These are phyloP conservation scores for Samia ricini DNA, from an alignment of 1,140 invertebrate genomes.

Conservation along the genomic window DNA sequence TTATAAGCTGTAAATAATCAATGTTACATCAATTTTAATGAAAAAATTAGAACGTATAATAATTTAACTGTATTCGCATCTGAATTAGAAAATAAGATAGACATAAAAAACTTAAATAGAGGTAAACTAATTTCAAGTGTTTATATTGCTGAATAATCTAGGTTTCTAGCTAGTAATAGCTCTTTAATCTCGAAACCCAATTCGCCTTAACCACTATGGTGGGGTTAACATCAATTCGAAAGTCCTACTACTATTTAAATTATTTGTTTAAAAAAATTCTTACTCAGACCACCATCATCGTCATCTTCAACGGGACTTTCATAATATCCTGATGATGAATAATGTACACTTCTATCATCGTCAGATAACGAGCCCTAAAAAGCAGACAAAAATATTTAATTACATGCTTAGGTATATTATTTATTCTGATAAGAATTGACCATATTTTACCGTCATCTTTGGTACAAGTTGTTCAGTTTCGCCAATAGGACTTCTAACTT, in stretches of 20 bases:
- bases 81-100: too few species aligned
- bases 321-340: slow-evolving; percentile 88
- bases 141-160: too few species aligned
- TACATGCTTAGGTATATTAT: neutral
- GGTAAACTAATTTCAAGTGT: too few species aligned
- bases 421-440: neutral
- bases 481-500: slow-evolving; percentile 31
- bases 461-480: slow-evolving; percentile 59
- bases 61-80: too few species aligned
- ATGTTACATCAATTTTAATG: neutral
- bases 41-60: too few species aligned
- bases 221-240: too few species aligned
- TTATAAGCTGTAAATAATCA: slow-evolving; percentile 63
- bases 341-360: slow-evolving; percentile 83
- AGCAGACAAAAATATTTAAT: neutral
- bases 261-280: too few species aligned
- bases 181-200: too few species aligned
- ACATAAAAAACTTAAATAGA: too few species aligned
- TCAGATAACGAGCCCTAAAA: slow-evolving; percentile 79
- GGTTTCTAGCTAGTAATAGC: too few species aligned
- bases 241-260: too few species aligned
- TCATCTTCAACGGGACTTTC: slow-evolving; percentile 87
- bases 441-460: slow-evolving; percentile 50
- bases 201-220: too few species aligned
- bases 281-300: slow-evolving; percentile 76